Evolutionary conservation across 2,888 invertebrate genomes (phyloP).

Genomic region (Erebia aethiops): DNA sequence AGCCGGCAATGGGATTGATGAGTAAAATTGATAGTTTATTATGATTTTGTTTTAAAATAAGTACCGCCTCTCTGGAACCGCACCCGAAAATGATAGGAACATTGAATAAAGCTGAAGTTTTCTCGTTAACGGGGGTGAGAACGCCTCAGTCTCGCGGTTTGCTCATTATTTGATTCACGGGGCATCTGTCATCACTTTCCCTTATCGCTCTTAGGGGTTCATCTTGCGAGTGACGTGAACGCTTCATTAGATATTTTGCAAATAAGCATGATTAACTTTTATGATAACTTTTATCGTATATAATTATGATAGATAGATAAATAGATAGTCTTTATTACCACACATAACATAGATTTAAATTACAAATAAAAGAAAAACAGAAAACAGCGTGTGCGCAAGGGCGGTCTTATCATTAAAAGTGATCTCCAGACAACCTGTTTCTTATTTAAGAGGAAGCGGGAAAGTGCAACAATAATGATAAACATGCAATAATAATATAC

Average conservation of each 20-base stretch:
- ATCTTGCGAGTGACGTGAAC: slow-evolving; percentile 21
- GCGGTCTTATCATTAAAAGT: no score
- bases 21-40: background rate
- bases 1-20: no score
- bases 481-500: no score
- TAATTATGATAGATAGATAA: no score
- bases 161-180: slow-evolving; percentile 74
- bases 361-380: no score
- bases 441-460: no score
- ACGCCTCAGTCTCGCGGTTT: slow-evolving; percentile 68
- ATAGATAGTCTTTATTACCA: no score
- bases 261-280: slow-evolving; percentile 8
- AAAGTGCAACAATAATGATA: no score
- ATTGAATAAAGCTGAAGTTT: slow-evolving; percentile 73
- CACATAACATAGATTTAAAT: no score
- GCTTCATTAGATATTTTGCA: slow-evolving; percentile 22
- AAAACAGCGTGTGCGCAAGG: no score
- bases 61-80: slow-evolving; percentile 27
- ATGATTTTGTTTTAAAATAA: background rate
- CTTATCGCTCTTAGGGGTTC: slow-evolving; percentile 35
- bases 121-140: slow-evolving; percentile 72
- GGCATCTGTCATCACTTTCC: slow-evolving; percentile 71
- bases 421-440: no score
- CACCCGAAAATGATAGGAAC: slow-evolving; percentile 54
- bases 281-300: no score